Conservation (phyloP, 2,113 vertebrate species). For the Pleuronectes platessa region DNA sequence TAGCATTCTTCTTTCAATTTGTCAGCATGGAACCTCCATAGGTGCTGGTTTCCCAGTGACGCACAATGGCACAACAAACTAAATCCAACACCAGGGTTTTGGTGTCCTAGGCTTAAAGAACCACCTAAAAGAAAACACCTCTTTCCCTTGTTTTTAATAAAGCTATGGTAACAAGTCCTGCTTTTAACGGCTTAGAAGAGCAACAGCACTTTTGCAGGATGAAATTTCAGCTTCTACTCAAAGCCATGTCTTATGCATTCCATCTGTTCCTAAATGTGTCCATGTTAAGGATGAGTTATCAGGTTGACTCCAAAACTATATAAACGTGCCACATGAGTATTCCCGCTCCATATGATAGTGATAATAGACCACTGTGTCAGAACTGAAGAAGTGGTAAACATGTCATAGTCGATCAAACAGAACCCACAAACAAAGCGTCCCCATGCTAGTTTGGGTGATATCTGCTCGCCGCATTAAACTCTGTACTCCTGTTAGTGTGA, state of each 20-base stretch:
- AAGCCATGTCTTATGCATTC: conserved; percentile 49
- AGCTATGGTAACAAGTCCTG: background rate
- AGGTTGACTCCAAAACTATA: conserved; percentile 49
- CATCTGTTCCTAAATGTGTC: conserved; percentile 57
- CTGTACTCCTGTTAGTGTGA: conserved; percentile 28
- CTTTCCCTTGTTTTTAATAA: background rate
- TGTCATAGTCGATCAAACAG: conserved; percentile 52
- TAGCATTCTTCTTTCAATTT: background rate
- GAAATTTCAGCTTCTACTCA: conserved; percentile 48
- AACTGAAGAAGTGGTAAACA: conserved; percentile 56
- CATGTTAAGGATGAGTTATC: conserved; percentile 60
- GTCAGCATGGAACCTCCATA: background rate
- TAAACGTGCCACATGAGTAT: conserved; percentile 20
- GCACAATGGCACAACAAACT: background rate
- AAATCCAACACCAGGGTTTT: background rate
- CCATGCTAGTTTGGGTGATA: conserved; percentile 22
- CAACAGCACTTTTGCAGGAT: conserved; percentile 39
- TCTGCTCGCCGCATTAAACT: conserved; percentile 27
- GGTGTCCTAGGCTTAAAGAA: background rate
- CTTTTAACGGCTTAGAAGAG: conserved; percentile 24
- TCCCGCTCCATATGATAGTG: conserved; percentile 39
- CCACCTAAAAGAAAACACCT: background rate
- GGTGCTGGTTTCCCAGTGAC: background rate
- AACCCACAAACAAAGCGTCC: conserved; percentile 28
- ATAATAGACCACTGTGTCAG: conserved; percentile 57